phyloP scores from a whole-genome alignment of 1,140 invertebrate genomes.

The Monochamus saltuarius region DNA sequence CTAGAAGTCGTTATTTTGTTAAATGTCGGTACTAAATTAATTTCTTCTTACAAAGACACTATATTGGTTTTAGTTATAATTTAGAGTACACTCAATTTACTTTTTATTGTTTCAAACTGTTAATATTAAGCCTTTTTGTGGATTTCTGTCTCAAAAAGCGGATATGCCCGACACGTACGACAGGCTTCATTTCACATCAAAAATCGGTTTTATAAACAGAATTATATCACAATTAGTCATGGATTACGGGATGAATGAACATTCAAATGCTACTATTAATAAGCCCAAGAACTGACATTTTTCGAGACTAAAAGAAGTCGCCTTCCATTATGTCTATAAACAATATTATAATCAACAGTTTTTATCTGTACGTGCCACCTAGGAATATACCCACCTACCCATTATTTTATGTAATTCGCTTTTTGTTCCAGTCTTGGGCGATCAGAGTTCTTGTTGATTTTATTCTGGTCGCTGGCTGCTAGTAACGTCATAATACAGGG shows the following conservation, averaged over 20 bases:
- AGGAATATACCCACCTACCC: constrained; percentile 3
- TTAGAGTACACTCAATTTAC: constrained; percentile 30
- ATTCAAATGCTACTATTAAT: constrained; percentile 23
- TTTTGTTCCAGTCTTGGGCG: too few relatives aligned
- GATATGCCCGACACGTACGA: constrained; percentile 29
- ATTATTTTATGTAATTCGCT: constrained; percentile 8
- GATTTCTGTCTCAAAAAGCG: constrained; percentile 29
- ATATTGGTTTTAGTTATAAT: constrained; percentile 29
- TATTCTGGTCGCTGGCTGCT: too few relatives aligned
- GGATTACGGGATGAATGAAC: constrained; percentile 29
- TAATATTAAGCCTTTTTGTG: constrained; percentile 30
- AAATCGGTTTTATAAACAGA: constrained; percentile 38
- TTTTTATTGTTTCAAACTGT: constrained; percentile 30
- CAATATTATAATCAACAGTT: constrained; percentile 16
- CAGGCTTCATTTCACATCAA: constrained; percentile 38
- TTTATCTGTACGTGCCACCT: constrained; percentile 4
- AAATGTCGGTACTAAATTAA: constrained; percentile 31
- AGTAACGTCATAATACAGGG: too few relatives aligned
- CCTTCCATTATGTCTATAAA: neutral
- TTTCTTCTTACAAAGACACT: constrained; percentile 30
- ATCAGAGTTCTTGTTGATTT: too few relatives aligned
- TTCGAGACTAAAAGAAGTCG: neutral
- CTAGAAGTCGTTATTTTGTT: constrained; percentile 29
- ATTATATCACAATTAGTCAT: constrained; percentile 34
- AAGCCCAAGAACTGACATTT: constrained; percentile 3